Conservation (phyloP, 2,113 vertebrate species). For the Anguilla japonica region DNA sequence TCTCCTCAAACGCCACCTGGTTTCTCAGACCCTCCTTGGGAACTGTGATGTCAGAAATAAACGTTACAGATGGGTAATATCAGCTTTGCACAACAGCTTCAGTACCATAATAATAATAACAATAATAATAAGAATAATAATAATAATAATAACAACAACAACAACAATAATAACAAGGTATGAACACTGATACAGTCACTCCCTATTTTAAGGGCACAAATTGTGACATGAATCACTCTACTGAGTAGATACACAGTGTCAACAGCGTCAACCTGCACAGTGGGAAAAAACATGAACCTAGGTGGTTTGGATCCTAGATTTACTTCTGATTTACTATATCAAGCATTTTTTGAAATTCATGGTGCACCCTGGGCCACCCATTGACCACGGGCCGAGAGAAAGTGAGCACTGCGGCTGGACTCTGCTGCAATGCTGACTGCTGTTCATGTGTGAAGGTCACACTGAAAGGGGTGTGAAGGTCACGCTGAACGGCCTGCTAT, state of each 20-base stretch:
- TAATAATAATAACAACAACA: background rate
- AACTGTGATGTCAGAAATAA: slow-evolving; percentile 69
- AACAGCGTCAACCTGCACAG: no score
- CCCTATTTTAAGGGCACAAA: background rate
- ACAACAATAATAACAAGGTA: background rate
- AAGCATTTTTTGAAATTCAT: no score
- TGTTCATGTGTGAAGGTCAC: no score
- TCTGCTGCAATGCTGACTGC: no score
- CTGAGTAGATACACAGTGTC: background rate
- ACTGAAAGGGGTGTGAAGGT: no score
- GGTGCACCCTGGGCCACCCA: no score
- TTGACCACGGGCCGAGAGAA: no score
- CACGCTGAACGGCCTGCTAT: no score
- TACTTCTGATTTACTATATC: no score
- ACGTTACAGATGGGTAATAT: background rate
- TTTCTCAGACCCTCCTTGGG: slow-evolving; percentile 98
- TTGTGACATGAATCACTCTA: background rate
- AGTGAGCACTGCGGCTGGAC: no score
- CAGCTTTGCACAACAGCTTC: background rate
- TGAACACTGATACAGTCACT: background rate
- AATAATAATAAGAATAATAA: background rate
- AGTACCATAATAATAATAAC: background rate
- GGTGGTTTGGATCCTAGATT: no score
- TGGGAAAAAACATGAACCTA: no score
- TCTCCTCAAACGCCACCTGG: slow-evolving; percentile 97